Conservation (phyloP, 2,113 vertebrate species). For the Suricata suricatta region DNA sequence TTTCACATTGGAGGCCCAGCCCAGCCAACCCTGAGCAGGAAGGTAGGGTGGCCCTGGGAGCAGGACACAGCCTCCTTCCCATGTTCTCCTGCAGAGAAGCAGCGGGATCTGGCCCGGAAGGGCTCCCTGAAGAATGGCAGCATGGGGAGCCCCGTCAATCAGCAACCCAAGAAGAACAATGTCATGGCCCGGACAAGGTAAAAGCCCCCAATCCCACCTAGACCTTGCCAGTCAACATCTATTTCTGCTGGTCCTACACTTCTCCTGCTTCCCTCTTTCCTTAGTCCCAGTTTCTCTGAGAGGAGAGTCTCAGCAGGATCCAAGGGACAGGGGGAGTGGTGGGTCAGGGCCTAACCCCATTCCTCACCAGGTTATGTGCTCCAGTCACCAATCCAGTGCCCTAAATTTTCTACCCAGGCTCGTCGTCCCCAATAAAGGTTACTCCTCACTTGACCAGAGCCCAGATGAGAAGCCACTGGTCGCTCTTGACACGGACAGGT, state of each 20-base stretch:
- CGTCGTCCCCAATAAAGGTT: conserved; percentile 99
- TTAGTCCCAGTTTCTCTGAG: conserved; percentile 21
- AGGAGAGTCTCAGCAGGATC: not conserved
- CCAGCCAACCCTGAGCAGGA: not conserved
- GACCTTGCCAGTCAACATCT: not conserved
- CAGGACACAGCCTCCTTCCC: conserved; percentile 74
- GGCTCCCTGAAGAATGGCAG: conserved; percentile 96
- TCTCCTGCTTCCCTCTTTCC: not conserved
- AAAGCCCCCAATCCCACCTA: conserved; percentile 1
- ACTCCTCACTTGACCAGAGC: conserved; percentile 98
- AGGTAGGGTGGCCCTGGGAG: not conserved
- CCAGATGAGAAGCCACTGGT: conserved; percentile 98
- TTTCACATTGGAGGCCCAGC: not conserved
- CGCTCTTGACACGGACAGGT: conserved; percentile 99
- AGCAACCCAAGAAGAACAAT: conserved; percentile 99
- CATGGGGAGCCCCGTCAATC: conserved; percentile 96
- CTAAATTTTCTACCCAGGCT: conserved; percentile 86
- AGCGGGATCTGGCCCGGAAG: conserved; percentile 96
- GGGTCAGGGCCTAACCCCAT: not conserved
- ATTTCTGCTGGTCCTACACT: not conserved
- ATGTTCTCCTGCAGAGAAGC: conserved; percentile 92
- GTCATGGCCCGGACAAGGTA: conserved; percentile 99
- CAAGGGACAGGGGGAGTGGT: not conserved
- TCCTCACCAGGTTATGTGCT: not conserved
- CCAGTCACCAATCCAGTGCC: conserved; percentile 12